Percentiles rank a stretch among this genome's conserved stretches.
Conservation (phyloP, 2,797 vertebrate species). For the Melanotaenia boesemani region DNA sequence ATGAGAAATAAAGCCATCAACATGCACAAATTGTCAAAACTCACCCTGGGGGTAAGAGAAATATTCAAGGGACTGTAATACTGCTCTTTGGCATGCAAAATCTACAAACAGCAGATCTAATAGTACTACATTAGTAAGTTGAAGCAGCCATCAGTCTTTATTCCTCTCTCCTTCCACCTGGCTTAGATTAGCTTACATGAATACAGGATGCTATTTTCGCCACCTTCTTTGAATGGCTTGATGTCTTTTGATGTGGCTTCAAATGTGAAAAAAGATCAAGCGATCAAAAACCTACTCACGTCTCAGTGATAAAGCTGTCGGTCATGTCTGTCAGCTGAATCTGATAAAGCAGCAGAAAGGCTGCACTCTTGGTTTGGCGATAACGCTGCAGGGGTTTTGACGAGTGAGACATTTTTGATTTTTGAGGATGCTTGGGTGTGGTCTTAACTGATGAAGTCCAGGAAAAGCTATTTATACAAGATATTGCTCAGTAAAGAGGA, state of each 20-base stretch:
- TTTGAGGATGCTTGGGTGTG: constrained; percentile 37
- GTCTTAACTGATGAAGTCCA: constrained; percentile 51
- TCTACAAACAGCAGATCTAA: constrained; percentile 25
- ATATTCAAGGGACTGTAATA: constrained; percentile 8
- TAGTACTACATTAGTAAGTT: constrained; percentile 29
- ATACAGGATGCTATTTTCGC: constrained; percentile 52
- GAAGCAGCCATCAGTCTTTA: constrained; percentile 49
- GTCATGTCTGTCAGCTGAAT: constrained; percentile 58
- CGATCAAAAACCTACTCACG: constrained; percentile 57
- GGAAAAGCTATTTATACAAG: constrained; percentile 57
- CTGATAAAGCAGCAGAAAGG: constrained; percentile 39
- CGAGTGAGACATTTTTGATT: constrained; percentile 28
- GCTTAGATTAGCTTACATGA: constrained; percentile 57
- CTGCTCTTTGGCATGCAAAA: constrained; percentile 4
- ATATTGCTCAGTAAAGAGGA: constrained; percentile 50
- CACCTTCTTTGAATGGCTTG: constrained; percentile 52
- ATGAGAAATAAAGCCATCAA: constrained; percentile 9
- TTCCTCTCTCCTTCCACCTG: constrained; percentile 58
- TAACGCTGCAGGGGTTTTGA: constrained; percentile 41
- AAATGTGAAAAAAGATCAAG: constrained; percentile 71
- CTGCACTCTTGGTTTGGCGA: constrained; percentile 30
- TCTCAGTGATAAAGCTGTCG: constrained; percentile 53
- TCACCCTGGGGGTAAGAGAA: constrained; percentile 11
- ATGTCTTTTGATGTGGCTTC: constrained; percentile 70
- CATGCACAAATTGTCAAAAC: constrained; percentile 2